These are phyloP conservation scores for Apostichopus parvimensis DNA, from an alignment of 35 echinoderm and acorn worm species.

Conservation along the genomic window DNA sequence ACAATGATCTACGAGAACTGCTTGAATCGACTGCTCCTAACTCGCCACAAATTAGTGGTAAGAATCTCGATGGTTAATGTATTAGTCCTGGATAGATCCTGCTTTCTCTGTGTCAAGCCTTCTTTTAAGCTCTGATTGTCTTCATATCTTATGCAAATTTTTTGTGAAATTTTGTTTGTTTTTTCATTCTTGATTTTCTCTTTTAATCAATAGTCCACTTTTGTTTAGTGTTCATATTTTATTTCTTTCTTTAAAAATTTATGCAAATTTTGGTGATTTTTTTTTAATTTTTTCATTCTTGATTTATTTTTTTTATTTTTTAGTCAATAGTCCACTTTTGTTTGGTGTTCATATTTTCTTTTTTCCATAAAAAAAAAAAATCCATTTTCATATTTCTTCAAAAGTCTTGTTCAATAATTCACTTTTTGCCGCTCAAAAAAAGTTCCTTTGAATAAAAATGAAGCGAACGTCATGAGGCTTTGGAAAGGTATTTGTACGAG, in stretches of 20 bases:
- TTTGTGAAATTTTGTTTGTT: background rate
- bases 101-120: background rate
- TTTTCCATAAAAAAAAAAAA: background rate
- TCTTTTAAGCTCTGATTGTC: background rate
- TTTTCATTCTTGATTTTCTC: background rate
- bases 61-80: slow-evolving; percentile 57
- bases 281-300: background rate
- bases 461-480: too few species aligned
- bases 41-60: slow-evolving; percentile 87
- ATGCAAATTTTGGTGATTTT: background rate
- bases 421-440: too few species aligned
- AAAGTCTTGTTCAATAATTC: too few species aligned
- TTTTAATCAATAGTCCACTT: background rate
- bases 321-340: background rate
- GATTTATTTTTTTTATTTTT: background rate
- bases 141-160: background rate
- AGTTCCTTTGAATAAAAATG: too few species aligned
- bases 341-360: background rate
- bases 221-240: background rate
- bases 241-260: background rate
- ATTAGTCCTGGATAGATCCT: background rate
- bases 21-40: slow-evolving; percentile 91
- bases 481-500: too few species aligned
- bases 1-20: slow-evolving; percentile 91
- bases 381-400: too few species aligned